Conservation (phyloP, 2,797 vertebrate genomes). For the Peromyscus aztecus region DNA sequence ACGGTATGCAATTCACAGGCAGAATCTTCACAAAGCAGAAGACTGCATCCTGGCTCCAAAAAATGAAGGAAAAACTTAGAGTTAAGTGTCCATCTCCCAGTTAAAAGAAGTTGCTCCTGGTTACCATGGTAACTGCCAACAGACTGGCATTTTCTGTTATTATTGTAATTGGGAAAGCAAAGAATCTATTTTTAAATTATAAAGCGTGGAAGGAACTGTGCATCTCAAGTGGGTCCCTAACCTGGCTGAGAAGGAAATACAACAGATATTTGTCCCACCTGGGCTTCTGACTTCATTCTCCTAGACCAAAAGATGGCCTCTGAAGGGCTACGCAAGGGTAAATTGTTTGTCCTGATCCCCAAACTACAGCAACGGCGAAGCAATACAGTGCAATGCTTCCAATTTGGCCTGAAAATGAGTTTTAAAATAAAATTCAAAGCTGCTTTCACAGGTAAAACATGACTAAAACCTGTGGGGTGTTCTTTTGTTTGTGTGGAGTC, state of each 20-base stretch:
- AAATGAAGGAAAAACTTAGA: constrained; percentile 79
- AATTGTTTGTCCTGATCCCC: constrained; percentile 45
- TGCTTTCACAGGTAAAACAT: constrained; percentile 35
- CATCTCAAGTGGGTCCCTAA: constrained; percentile 46
- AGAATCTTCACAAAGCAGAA: constrained; percentile 41
- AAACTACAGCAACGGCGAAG: background rate
- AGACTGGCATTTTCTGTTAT: constrained; percentile 81
- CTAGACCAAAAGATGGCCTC: background rate
- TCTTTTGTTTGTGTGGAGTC: background rate
- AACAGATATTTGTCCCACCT: constrained; percentile 9
- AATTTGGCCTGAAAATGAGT: constrained; percentile 60
- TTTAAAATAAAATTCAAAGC: constrained; percentile 15
- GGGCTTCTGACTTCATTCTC: background rate
- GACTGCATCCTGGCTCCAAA: constrained; percentile 72
- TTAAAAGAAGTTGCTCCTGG: constrained; percentile 81
- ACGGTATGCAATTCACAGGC: background rate
- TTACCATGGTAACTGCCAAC: constrained; percentile 87
- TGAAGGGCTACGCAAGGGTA: constrained; percentile 38
- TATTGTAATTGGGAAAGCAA: constrained; percentile 82
- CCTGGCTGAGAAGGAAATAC: background rate
- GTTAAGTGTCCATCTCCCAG: constrained; percentile 75
- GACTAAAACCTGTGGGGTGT: background rate
- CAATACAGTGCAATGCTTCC: constrained; percentile 32
- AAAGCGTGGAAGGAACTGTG: constrained; percentile 67
- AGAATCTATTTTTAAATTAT: constrained; percentile 81